These are phyloP conservation scores for Julus scanicus DNA, from an alignment of 2,888 invertebrate species.

Conservation along the genomic window DNA sequence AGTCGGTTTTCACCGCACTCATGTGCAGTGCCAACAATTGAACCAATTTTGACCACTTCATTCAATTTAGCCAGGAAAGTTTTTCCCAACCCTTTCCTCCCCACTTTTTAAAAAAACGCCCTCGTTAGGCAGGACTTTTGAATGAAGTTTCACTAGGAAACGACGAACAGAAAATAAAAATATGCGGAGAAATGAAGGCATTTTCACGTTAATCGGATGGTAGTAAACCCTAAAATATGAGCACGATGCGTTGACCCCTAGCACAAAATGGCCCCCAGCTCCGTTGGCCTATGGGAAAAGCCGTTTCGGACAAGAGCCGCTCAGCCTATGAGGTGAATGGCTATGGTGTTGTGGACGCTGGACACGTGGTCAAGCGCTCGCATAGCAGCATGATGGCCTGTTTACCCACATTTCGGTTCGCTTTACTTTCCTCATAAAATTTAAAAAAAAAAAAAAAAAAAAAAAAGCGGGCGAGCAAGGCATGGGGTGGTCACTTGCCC, in stretches of 20 bases:
- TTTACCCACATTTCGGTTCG: slow-evolving; percentile 56
- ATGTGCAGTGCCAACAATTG: too few relatives aligned
- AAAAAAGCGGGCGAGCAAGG: slow-evolving; percentile 16
- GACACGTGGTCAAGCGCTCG: slow-evolving; percentile 56
- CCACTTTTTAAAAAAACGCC: neutral
- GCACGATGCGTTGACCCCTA: slow-evolving; percentile 48
- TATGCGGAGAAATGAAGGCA: neutral
- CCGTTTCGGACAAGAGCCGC: slow-evolving; percentile 16
- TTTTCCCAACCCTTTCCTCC: neutral
- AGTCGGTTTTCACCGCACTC: too few relatives aligned
- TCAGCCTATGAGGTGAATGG: slow-evolving; percentile 47
- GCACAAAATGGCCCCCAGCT: neutral
- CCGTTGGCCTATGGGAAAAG: slow-evolving; percentile 47
- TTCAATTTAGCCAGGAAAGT: neutral
- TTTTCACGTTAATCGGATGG: neutral
- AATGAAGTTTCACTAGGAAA: neutral
- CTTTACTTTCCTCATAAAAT: slow-evolving; percentile 53
- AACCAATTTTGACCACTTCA: too few relatives aligned
- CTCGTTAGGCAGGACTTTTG: neutral
- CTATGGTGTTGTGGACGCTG: slow-evolving; percentile 50
- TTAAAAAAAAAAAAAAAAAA: slow-evolving; percentile 46
- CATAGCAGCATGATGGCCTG: slow-evolving; percentile 52
- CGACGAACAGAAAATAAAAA: neutral
- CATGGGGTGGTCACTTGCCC: slow-evolving; percentile 50
- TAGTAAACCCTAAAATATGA: neutral